phyloP scores from a whole-genome alignment of 2,888 invertebrate genomes.

The Andricus quercusramuli region DNA sequence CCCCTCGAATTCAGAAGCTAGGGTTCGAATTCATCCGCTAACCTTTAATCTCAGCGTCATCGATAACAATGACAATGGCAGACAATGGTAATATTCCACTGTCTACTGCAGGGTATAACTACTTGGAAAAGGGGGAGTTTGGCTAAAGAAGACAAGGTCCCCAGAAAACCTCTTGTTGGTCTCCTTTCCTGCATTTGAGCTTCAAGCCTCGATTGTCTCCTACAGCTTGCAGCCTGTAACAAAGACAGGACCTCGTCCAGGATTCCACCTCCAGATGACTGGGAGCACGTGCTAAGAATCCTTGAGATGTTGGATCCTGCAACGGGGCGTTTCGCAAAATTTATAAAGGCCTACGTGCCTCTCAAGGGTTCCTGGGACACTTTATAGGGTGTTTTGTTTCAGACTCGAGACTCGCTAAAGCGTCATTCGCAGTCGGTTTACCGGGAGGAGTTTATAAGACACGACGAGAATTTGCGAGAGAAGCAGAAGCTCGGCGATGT shows the following conservation, averaged over 20 bases:
- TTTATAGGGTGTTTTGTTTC: slow-evolving; percentile 70
- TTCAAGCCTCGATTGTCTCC: slow-evolving; percentile 54
- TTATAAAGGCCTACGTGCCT: slow-evolving; percentile 76
- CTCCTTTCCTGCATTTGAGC: slow-evolving; percentile 49
- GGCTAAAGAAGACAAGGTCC: slow-evolving; percentile 40
- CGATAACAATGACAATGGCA: slow-evolving; percentile 69
- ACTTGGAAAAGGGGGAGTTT: slow-evolving; percentile 50
- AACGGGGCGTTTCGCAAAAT: slow-evolving; percentile 68
- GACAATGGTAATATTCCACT: slow-evolving; percentile 63
- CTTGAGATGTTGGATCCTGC: slow-evolving; percentile 66
- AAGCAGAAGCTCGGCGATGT: slow-evolving; percentile 47
- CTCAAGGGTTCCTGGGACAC: slow-evolving; percentile 60
- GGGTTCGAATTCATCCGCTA: slow-evolving; percentile 64
- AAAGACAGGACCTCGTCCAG: slow-evolving; percentile 52
- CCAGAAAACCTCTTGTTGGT: slow-evolving; percentile 50
- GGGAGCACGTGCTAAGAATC: slow-evolving; percentile 71
- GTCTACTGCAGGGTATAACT: slow-evolving; percentile 56
- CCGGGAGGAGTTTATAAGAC: slow-evolving; percentile 66
- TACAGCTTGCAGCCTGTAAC: slow-evolving; percentile 49
- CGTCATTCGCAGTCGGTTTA: slow-evolving; percentile 75
- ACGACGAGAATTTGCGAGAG: slow-evolving; percentile 64
- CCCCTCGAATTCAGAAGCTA: slow-evolving; percentile 38
- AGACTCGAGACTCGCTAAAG: slow-evolving; percentile 64
- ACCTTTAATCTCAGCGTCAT: slow-evolving; percentile 69
- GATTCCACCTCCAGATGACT: slow-evolving; percentile 52